Conservation (phyloP, 1,140 invertebrate genomes). For the Eufriesea mexicana region DNA sequence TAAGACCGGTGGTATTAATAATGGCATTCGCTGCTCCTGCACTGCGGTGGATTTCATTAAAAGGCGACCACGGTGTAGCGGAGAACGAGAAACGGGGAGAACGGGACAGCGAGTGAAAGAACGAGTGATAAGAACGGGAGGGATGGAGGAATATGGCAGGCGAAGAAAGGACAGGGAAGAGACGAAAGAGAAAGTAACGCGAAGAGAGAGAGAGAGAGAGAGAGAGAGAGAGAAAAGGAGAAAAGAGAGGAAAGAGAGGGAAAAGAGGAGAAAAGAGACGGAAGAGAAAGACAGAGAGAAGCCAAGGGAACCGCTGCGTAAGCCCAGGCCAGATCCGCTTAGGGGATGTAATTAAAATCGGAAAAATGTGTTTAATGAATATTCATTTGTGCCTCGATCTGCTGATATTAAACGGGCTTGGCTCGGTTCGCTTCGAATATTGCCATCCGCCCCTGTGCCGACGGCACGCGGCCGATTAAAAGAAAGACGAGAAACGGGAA, state of each 20-base stretch:
- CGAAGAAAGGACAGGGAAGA: slow-evolving; percentile 44
- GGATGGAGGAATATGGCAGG: slow-evolving; percentile 39
- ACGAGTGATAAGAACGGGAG: slow-evolving; percentile 60
- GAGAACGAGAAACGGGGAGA: slow-evolving; percentile 44
- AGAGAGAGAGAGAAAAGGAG: slow-evolving; percentile 40
- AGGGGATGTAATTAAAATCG: slow-evolving; percentile 81
- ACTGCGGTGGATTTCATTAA: slow-evolving; percentile 79
- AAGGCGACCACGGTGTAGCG: slow-evolving; percentile 70
- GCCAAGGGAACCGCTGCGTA: slow-evolving; percentile 60
- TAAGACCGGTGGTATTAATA: slow-evolving; percentile 80
- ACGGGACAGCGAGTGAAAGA: slow-evolving; percentile 50
- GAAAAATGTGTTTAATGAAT: slow-evolving; percentile 80
- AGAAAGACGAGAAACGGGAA: slow-evolving; percentile 35
- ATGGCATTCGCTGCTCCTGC: slow-evolving; percentile 73
- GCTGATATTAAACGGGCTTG: slow-evolving; percentile 74
- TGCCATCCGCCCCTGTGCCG: slow-evolving; percentile 56
- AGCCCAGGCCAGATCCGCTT: slow-evolving; percentile 77
- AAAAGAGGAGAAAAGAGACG: slow-evolving; percentile 4
- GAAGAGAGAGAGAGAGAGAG: slow-evolving; percentile 41
- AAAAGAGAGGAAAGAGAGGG: slow-evolving; percentile 29
- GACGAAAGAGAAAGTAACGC: slow-evolving; percentile 44
- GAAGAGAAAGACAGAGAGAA: slow-evolving; percentile 48
- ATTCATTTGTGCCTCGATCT: slow-evolving; percentile 76
- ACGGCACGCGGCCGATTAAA: slow-evolving; percentile 67
- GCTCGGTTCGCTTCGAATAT: slow-evolving; percentile 63